A percentile compares a stretch with the other conserved stretches of the same genome.
phyloP scores from a whole-genome alignment of 1,140 invertebrate species.

The Macrocentrus cingulum region DNA sequence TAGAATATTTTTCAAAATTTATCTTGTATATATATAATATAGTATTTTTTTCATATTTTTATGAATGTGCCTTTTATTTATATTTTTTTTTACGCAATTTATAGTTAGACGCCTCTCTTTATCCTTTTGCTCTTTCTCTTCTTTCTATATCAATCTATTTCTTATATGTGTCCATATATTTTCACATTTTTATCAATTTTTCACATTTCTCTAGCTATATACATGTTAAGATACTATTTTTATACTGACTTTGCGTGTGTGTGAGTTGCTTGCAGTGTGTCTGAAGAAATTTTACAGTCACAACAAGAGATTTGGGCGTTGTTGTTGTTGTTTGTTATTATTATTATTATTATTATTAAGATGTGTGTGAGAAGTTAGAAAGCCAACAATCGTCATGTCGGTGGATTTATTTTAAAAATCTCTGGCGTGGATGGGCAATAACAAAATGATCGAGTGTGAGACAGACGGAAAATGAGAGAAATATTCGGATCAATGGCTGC shows the following conservation, averaged over 20 bases:
- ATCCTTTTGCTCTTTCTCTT: no score
- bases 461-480: constrained; percentile 9
- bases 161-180: no score
- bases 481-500: constrained; percentile 5
- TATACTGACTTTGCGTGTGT: constrained; percentile 36
- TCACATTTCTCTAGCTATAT: no score
- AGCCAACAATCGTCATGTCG: constrained; percentile 28
- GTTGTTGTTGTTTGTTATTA: neutral
- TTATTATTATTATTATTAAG: no score
- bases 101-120: no score
- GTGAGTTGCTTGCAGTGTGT: constrained; percentile 57
- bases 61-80: no score
- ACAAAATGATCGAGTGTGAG: constrained; percentile 14
- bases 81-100: no score
- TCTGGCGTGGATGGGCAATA: constrained; percentile 14
- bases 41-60: no score
- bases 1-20: no score
- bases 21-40: no score
- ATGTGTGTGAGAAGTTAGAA: constrained; percentile 8
- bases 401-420: constrained; percentile 33
- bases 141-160: no score
- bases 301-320: neutral
- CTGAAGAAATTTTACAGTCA: constrained; percentile 11
- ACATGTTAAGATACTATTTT: constrained; percentile 41
- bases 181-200: no score